Percentiles rank a stretch among this genome's conserved stretches.
These are phyloP conservation scores for Linurgus olivaceus DNA, from an alignment of 2,797 vertebrate genomes.

Conservation along the genomic window DNA sequence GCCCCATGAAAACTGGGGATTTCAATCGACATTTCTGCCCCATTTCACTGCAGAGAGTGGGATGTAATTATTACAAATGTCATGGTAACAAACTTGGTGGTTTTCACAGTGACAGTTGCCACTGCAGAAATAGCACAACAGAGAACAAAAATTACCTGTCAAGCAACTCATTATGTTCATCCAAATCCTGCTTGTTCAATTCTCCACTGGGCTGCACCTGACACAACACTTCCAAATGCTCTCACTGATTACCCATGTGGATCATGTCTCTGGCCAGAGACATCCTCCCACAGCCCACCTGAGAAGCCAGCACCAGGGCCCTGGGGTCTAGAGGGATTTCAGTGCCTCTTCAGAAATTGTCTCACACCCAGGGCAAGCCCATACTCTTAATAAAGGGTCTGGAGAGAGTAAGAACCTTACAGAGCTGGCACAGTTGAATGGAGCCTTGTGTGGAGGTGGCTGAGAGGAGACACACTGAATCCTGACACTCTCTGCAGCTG, in stretches of 20 bases:
- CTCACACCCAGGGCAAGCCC: not conserved
- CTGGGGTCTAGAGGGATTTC: not conserved
- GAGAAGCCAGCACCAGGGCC: not conserved
- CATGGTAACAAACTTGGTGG: constrained; percentile 68
- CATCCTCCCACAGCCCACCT: not conserved
- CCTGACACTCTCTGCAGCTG: not conserved
- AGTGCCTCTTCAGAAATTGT: not conserved
- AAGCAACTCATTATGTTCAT: constrained; percentile 59
- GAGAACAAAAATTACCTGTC: constrained; percentile 70
- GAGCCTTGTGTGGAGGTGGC: not conserved
- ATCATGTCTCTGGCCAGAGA: not conserved
- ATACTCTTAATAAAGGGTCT: not conserved
- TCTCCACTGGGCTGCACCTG: constrained; percentile 20
- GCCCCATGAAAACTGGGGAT: constrained; percentile 44
- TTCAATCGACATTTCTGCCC: constrained; percentile 66
- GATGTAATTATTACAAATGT: constrained; percentile 71
- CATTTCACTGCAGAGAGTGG: constrained; percentile 66
- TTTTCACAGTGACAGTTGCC: constrained; percentile 68
- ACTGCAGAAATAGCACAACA: constrained; percentile 68
- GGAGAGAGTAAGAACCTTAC: not conserved
- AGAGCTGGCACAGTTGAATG: not conserved
- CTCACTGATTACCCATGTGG: not conserved
- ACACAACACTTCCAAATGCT: constrained; percentile 18
- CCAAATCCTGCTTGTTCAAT: constrained; percentile 42
- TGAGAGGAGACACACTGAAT: not conserved